Base-by-base conservation (phyloP, 2,113 vertebrate genomes). In the Nansenia antarctica region DNA sequence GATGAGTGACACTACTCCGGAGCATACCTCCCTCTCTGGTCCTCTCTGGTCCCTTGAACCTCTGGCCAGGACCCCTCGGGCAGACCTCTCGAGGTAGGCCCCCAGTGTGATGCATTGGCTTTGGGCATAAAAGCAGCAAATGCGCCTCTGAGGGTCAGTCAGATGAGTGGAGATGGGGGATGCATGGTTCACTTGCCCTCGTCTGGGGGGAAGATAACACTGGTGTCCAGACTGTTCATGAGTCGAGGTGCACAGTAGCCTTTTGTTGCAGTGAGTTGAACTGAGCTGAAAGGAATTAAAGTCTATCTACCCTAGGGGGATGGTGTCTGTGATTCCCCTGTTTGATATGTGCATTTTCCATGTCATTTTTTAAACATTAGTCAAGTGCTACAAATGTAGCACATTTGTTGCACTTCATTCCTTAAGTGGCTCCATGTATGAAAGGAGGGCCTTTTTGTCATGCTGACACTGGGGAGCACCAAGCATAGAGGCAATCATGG, bases 121-220 rank as follows among this genome's bases (percentile, higher is more conserved):
- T 14, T 29, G 30, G 58, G 30, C 5, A 5, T 20, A 27, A 55
- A 15, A 18, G 45, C 45, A 22, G 45, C 2, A 49, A 49, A 49
- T 18, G 15, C 18, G 39, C 3, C 39, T 42, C 12, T 42, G 39
- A 15, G 45, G 45, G n/a, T 49, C n/a, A 49, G 27, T 58, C 58
- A 22, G n/a, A 27, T 55, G 12, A 27, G 24, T 20, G 8, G n/a
- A 32, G 30, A 35, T 60, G 20, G 14, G 58, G n/a, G 32, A 32
- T 11, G 0, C 4, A 88, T 30, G 93, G 77, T 49, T 91, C 63
- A 24, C 77, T 94, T 79, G 92, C 87, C 74, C 94, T 94, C 83
- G 92, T 92, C 80, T 92, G 94, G 31, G 94, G 92, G 0, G 92
- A 94, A 83, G 94, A 60, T 20, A 35, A 35, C 29, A 8, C 32